Evolutionary conservation across 2,113 vertebrate genomes (phyloP).

Genomic region (Rhea americana): DNA sequence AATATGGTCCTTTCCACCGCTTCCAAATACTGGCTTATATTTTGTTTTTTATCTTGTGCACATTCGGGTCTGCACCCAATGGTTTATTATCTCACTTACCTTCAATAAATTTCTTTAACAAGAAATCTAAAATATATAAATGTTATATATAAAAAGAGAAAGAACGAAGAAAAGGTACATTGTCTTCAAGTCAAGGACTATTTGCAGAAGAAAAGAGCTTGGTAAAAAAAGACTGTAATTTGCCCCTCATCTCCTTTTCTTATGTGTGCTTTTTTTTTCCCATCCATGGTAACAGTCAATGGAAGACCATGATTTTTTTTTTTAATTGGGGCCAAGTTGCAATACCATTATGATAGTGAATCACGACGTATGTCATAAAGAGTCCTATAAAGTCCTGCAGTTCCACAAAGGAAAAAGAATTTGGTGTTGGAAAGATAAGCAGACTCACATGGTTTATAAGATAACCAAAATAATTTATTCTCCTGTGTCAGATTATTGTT

Average conservation of each 20-base stretch:
- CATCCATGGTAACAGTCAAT: neutral
- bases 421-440: neutral
- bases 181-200: neutral
- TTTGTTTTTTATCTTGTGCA: neutral
- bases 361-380: neutral
- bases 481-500: neutral
- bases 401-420: neutral
- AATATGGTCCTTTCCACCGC: neutral
- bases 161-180: neutral
- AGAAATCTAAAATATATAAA: neutral
- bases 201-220: neutral
- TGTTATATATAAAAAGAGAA: neutral
- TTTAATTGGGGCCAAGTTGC: neutral
- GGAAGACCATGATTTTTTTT: neutral
- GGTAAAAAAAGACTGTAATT: neutral
- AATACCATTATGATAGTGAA: neutral
- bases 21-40: neutral
- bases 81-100: neutral
- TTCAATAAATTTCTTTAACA: neutral
- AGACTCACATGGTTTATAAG: neutral
- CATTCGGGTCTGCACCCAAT: neutral
- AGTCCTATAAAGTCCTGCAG: neutral
- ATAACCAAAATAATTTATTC: neutral
- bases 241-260: neutral
- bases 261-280: neutral